Conservation (phyloP, 2,797 vertebrate species). For the Phalloptychus januarius region DNA sequence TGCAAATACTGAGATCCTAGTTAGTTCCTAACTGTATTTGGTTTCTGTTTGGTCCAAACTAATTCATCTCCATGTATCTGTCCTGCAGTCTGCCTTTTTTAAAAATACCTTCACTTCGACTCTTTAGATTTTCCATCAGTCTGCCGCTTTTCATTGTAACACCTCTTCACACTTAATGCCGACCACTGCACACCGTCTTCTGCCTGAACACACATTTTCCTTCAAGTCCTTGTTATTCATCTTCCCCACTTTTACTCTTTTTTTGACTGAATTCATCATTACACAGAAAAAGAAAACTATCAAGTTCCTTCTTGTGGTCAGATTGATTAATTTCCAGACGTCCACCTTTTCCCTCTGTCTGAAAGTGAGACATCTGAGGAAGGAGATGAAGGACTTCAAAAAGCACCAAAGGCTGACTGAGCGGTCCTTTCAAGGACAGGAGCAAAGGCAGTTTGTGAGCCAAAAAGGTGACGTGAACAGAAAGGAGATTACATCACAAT, state of each 20-base stretch:
- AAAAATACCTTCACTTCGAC: background rate
- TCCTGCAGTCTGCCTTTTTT: background rate
- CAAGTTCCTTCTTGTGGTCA: constrained; percentile 40
- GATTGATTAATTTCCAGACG: constrained; percentile 47
- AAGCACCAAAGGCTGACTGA: constrained; percentile 32
- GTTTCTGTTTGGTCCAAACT: background rate
- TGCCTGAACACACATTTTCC: background rate
- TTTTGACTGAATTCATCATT: constrained; percentile 30
- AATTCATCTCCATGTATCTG: background rate
- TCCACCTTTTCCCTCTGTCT: constrained; percentile 43
- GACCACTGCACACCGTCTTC: background rate
- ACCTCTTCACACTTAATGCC: background rate
- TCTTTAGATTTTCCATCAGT: background rate
- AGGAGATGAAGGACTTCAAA: constrained; percentile 47
- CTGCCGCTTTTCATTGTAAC: background rate
- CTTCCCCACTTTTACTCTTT: constrained; percentile 20
- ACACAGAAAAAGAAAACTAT: constrained; percentile 42
- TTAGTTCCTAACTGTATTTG: background rate
- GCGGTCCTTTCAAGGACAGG: constrained; percentile 51
- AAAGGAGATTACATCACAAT: constrained; percentile 1
- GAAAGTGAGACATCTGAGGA: constrained; percentile 36
- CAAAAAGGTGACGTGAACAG: constrained; percentile 9
- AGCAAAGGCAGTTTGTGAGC: constrained; percentile 21
- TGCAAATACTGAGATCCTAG: background rate
- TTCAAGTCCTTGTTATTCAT: constrained; percentile 4